Conservation (phyloP, 1,140 invertebrate genomes). For the Hormaphis cornu region DNA sequence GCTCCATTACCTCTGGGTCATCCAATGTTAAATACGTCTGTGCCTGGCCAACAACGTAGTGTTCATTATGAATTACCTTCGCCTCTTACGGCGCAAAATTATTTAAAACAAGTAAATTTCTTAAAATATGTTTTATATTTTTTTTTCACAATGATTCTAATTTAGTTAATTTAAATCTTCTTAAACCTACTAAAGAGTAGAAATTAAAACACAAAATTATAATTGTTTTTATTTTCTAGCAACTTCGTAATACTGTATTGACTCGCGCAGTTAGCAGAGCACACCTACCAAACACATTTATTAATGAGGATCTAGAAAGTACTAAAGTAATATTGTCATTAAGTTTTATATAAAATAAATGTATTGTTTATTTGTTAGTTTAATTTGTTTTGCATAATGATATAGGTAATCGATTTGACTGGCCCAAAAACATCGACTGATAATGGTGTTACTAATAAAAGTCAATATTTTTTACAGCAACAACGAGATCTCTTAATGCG, state of each 20-base stretch:
- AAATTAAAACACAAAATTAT: background rate
- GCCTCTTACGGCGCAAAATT: constrained; percentile 52
- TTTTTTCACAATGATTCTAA: background rate
- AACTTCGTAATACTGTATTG: constrained; percentile 80
- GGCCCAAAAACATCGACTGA: constrained; percentile 42
- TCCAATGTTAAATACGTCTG: constrained; percentile 65
- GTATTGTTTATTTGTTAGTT: background rate
- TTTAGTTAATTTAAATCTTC: no score
- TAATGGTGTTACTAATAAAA: constrained; percentile 35
- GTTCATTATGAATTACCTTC: constrained; percentile 56
- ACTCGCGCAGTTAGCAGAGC: constrained; percentile 61
- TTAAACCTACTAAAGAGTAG: background rate
- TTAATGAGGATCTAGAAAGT: constrained; percentile 24
- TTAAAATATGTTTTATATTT: background rate
- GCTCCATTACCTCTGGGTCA: constrained; percentile 90
- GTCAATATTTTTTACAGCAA: constrained; percentile 49
- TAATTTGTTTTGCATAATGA: background rate
- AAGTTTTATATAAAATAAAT: background rate
- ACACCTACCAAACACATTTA: constrained; percentile 44
- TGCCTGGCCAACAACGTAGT: constrained; percentile 34
- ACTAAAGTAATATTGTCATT: background rate
- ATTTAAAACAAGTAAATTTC: constrained; percentile 51
- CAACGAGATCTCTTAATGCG: constrained; percentile 55
- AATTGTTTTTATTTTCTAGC: constrained; percentile 47
- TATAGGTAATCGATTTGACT: constrained; percentile 63